phyloP scores from a whole-genome alignment of 2,888 invertebrate genomes.

The Drosophila subquinaria region DNA sequence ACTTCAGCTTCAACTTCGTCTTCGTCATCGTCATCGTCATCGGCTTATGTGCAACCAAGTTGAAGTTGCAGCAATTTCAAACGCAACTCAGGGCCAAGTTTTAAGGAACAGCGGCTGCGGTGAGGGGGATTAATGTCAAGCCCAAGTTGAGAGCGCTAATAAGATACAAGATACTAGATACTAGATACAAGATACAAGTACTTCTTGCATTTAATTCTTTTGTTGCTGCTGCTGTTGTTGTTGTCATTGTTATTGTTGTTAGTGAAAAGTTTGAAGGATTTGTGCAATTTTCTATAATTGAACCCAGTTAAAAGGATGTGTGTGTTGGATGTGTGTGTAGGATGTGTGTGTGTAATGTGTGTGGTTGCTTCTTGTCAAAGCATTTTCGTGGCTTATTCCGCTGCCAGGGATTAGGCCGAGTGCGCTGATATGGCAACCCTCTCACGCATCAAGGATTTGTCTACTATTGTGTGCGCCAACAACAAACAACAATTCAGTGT shows the following conservation, averaged over 20 bases:
- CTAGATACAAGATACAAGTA: slow-evolving; percentile 31
- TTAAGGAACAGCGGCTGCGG: slow-evolving; percentile 15
- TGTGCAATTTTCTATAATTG: slow-evolving; percentile 77
- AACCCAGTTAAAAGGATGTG: slow-evolving; percentile 35
- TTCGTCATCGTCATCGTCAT: slow-evolving; percentile 24
- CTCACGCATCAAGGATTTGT: slow-evolving; percentile 36
- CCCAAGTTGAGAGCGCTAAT: slow-evolving; percentile 68
- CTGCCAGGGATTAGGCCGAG: slow-evolving; percentile 39
- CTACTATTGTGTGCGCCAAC: not conserved
- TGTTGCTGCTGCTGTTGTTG: slow-evolving; percentile 36
- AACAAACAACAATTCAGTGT: slow-evolving; percentile 22
- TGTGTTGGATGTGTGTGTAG: slow-evolving; percentile 5
- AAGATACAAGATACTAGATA: slow-evolving; percentile 60
- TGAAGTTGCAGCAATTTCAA: slow-evolving; percentile 59
- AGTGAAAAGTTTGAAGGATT: slow-evolving; percentile 71
- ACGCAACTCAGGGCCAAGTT: slow-evolving; percentile 29
- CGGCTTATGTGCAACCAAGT: slow-evolving; percentile 74
- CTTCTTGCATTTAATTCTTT: slow-evolving; percentile 29
- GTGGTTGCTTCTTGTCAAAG: slow-evolving; percentile 54
- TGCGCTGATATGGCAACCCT: slow-evolving; percentile 39
- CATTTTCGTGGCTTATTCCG: slow-evolving; percentile 44
- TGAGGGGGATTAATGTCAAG: slow-evolving; percentile 69
- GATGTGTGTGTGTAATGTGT: not conserved
- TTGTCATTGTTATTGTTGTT: not conserved
- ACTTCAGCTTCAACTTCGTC: slow-evolving; percentile 10